Percentiles rank a stretch among this genome's conserved stretches.
These are phyloP conservation scores for Salticus scenicus DNA, from an alignment of 2,888 invertebrate species.

Conservation along the genomic window DNA sequence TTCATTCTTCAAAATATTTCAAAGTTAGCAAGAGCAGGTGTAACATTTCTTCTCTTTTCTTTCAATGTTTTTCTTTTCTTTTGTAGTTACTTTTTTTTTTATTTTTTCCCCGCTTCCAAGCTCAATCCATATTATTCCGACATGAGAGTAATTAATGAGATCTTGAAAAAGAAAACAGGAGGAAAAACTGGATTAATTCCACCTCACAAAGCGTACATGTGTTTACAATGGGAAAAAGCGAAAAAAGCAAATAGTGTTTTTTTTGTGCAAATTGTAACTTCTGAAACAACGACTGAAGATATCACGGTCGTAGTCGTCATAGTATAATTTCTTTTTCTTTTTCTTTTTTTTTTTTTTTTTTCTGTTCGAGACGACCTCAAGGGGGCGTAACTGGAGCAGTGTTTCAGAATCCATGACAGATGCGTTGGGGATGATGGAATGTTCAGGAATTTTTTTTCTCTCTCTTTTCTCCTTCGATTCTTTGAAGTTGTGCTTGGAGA, in stretches of 20 bases:
- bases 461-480: not conserved
- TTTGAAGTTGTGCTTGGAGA: not conserved
- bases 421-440: slow-evolving; percentile 52
- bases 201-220: slow-evolving; percentile 4
- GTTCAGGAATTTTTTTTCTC: slow-evolving; percentile 36
- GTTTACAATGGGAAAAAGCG: slow-evolving; percentile 2
- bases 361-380: not conserved
- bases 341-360: not conserved
- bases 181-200: slow-evolving; percentile 13
- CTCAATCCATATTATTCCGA: not conserved
- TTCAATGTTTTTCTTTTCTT: not conserved
- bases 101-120: too few species aligned
- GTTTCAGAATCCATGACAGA: slow-evolving; percentile 45
- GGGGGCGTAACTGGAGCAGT: slow-evolving; percentile 14
- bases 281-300: not conserved
- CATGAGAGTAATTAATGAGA: slow-evolving; percentile 13
- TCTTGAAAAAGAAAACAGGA: not conserved
- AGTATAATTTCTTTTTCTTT: not conserved
- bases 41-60: not conserved
- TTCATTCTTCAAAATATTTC: not conserved
- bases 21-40: slow-evolving; percentile 13
- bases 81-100: not conserved
- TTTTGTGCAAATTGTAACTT: slow-evolving; percentile 1
- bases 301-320: not conserved
- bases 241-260: slow-evolving; percentile 5